Conservation (phyloP, 2,113 vertebrate genomes). For the Axis porcinus region DNA sequence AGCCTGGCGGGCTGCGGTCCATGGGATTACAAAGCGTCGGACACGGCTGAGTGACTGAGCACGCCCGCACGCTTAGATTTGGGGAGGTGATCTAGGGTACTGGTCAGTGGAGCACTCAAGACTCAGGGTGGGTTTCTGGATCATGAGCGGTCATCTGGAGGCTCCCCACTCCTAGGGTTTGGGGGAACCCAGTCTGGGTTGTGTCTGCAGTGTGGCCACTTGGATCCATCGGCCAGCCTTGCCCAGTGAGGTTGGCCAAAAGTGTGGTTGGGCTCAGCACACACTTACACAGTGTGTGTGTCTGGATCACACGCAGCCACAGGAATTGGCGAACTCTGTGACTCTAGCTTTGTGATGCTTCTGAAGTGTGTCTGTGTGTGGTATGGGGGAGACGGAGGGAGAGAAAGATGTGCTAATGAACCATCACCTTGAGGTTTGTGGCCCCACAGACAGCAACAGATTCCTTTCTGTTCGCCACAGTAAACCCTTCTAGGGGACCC, state of each 20-base stretch:
- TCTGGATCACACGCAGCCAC: neutral
- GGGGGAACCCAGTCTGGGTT: neutral
- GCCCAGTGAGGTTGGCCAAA: neutral
- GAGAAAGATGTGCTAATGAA: neutral
- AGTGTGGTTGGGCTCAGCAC: neutral
- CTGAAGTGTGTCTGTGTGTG: neutral
- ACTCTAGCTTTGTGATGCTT: neutral
- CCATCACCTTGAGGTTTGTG: neutral
- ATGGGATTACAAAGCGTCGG: neutral
- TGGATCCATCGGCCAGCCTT: neutral
- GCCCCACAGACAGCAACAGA: neutral
- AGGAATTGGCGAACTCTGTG: neutral
- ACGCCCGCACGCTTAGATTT: neutral
- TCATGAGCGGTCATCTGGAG: too few species aligned
- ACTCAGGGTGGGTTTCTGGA: neutral
- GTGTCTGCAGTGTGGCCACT: neutral
- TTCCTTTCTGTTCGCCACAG: neutral
- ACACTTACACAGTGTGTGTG: neutral
- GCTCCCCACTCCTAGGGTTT: neutral
- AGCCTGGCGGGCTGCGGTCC: accelerated
- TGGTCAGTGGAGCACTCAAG: neutral
- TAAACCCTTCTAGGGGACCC: neutral
- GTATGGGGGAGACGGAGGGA: accelerated
- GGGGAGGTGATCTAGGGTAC: neutral
- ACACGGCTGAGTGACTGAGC: neutral